Conservation (phyloP, 2,797 vertebrate species). For the Amblyopsis hoosieri region DNA sequence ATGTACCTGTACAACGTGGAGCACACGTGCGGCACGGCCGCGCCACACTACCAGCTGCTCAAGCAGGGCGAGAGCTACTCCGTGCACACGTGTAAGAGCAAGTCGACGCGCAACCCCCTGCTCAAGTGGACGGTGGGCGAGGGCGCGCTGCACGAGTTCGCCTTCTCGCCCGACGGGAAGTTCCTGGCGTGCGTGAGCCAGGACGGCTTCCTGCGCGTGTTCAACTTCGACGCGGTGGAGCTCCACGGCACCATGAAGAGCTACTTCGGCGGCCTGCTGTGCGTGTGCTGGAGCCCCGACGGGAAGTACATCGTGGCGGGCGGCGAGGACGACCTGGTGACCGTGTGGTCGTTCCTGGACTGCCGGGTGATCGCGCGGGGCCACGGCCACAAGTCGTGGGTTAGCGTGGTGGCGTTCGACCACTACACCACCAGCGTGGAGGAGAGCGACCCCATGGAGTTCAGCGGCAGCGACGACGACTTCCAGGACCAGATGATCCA, state of each 20-base stretch:
- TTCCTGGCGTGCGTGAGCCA: slow-evolving; percentile 95
- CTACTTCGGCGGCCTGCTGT: slow-evolving; percentile 96
- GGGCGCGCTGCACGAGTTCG: slow-evolving; percentile 94
- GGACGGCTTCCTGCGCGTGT: slow-evolving; percentile 95
- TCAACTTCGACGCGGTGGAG: slow-evolving; percentile 94
- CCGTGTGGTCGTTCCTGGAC: slow-evolving; percentile 95
- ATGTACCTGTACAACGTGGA: slow-evolving; percentile 99
- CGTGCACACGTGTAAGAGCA: slow-evolving; percentile 98
- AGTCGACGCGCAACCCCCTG: slow-evolving; percentile 95
- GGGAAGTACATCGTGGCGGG: slow-evolving; percentile 96
- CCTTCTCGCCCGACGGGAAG: slow-evolving; percentile 97
- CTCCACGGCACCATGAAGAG: slow-evolving; percentile 98
- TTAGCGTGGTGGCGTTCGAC: slow-evolving; percentile 95
- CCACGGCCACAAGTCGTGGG: slow-evolving; percentile 96
- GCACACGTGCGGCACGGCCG: slow-evolving; percentile 92
- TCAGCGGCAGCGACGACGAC: slow-evolving; percentile 98
- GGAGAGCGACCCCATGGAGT: slow-evolving; percentile 92
- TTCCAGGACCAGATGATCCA: slow-evolving; percentile 92
- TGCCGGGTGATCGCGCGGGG: slow-evolving; percentile 94
- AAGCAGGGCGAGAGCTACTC: slow-evolving; percentile 97
- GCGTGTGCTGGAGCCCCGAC: slow-evolving; percentile 96
- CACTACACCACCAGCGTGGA: slow-evolving; percentile 96
- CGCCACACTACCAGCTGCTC: slow-evolving; percentile 96
- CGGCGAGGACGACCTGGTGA: slow-evolving; percentile 96
- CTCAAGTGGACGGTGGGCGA: slow-evolving; percentile 98